phyloP scores from a whole-genome alignment of 2,113 vertebrate genomes.

The Indicator indicator region DNA sequence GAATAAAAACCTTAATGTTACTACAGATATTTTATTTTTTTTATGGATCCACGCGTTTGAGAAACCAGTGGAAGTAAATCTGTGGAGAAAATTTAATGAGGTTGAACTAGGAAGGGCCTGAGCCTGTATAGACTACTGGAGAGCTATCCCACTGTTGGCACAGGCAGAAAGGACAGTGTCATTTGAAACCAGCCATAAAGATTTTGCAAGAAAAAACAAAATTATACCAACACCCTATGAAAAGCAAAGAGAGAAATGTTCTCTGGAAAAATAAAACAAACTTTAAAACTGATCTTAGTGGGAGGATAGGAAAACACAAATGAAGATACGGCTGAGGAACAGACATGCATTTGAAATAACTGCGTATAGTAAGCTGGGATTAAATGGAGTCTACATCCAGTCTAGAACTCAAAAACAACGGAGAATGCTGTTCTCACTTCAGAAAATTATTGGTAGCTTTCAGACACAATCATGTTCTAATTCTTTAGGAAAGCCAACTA shows the following conservation, averaged over 20 bases:
- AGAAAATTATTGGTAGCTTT: neutral
- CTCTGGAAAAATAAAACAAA: slow-evolving; percentile 23
- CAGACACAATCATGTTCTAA: neutral
- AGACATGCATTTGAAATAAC: neutral
- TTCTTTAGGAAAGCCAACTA: neutral
- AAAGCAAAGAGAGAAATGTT: slow-evolving; percentile 15
- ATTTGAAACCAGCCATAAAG: neutral
- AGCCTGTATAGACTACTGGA: neutral
- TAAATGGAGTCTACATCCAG: neutral
- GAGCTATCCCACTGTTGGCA: neutral
- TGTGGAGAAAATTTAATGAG: slow-evolving; percentile 16
- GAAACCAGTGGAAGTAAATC: neutral
- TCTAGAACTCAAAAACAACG: neutral
- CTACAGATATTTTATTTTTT: neutral
- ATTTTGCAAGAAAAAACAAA: slow-evolving; percentile 1
- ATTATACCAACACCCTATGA: neutral
- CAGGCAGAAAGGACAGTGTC: neutral
- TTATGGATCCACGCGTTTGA: neutral
- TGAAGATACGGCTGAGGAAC: neutral
- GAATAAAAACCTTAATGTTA: neutral
- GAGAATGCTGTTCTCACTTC: neutral
- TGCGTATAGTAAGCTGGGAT: neutral
- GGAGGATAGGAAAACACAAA: neutral
- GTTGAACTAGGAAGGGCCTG: slow-evolving; percentile 3
- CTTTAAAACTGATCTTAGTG: neutral